phyloP scores from a whole-genome alignment of 2,888 invertebrate genomes.

The Rotaria sp. region DNA sequence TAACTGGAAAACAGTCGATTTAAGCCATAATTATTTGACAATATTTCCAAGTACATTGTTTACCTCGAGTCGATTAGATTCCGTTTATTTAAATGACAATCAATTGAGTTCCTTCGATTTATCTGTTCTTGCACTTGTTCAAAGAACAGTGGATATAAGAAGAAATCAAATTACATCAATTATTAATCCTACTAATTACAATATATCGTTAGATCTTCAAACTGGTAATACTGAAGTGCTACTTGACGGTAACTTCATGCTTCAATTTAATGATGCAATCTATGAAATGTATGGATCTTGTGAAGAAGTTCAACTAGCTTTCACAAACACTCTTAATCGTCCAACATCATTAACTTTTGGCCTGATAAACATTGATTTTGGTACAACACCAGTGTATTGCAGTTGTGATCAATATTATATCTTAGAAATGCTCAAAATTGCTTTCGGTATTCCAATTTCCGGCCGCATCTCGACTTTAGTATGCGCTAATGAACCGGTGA shows the following conservation, averaged over 20 bases:
- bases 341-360: background rate
- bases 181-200: background rate
- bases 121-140: background rate
- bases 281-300: background rate
- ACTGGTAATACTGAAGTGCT: background rate
- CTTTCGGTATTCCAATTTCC: background rate
- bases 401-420: constrained; percentile 1
- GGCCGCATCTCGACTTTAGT: too few species aligned
- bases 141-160: background rate
- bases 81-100: background rate
- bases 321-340: too few species aligned
- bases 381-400: background rate
- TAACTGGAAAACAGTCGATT: background rate
- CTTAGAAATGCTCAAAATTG: background rate
- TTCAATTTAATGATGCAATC: background rate
- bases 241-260: background rate
- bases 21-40: background rate
- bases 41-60: background rate
- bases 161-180: background rate
- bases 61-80: background rate
- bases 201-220: background rate
- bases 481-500: too few species aligned
- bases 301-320: background rate
- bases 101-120: background rate
- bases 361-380: background rate